Evolutionary conservation across 2,113 vertebrate genomes (phyloP).

Genomic region (Pyxicephalus adspersus): DNA sequence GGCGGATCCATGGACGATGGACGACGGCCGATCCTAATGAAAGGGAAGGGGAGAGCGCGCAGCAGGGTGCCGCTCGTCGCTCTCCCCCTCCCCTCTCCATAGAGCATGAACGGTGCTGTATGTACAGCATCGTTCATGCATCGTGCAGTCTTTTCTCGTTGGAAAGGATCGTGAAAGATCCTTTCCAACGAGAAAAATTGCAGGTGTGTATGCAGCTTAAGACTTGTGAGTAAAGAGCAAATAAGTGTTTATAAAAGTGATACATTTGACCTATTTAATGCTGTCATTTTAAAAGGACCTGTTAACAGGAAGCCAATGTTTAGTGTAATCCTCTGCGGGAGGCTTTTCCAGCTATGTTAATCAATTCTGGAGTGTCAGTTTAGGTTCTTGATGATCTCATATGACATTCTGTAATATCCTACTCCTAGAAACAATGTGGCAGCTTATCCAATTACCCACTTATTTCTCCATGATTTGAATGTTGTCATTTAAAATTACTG

Average conservation of each 20-base stretch:
- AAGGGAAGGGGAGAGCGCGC: no score
- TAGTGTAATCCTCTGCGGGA: slow-evolving; percentile 64
- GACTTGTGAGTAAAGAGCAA: slow-evolving; percentile 19
- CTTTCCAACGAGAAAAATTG: no score
- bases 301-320: slow-evolving; percentile 63
- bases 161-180: no score
- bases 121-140: no score
- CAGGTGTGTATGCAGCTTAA: no score
- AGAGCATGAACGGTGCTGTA: no score
- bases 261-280: slow-evolving; percentile 59
- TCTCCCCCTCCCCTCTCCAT: no score
- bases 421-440: slow-evolving; percentile 65
- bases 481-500: slow-evolving; percentile 47
- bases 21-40: no score
- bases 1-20: no score
- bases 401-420: slow-evolving; percentile 62
- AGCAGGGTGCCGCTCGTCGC: no score
- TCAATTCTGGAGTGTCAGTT: slow-evolving; percentile 62
- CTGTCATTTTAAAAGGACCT: slow-evolving; percentile 59
- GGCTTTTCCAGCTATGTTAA: slow-evolving; percentile 59
- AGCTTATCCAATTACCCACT: slow-evolving; percentile 68
- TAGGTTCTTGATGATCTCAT: slow-evolving; percentile 65
- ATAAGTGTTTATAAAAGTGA: slow-evolving; percentile 41
- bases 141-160: no score
- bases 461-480: slow-evolving; percentile 57